phyloP scores from a whole-genome alignment of 2,888 invertebrate species.

The Protula sp. region DNA sequence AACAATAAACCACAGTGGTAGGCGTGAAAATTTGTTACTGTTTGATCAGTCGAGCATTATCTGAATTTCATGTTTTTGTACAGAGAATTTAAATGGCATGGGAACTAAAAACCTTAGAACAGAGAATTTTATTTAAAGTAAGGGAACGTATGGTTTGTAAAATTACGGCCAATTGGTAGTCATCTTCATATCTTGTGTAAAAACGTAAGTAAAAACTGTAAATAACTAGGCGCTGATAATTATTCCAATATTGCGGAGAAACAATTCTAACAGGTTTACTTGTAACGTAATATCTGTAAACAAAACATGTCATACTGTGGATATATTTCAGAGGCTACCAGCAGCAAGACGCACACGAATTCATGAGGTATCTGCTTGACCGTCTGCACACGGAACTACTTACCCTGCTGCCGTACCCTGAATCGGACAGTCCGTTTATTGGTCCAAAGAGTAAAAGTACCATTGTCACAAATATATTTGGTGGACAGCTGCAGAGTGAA shows the following conservation, averaged over 20 bases:
- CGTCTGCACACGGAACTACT: conserved; percentile 71
- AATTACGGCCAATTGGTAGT: no score
- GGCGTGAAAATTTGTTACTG: neutral
- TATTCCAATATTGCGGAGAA: no score
- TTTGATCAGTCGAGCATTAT: neutral
- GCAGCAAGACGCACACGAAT: conserved; percentile 83
- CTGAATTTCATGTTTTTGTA: no score
- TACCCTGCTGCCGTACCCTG: conserved; percentile 60
- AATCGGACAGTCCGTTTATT: conserved; percentile 41
- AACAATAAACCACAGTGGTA: conserved; percentile 5
- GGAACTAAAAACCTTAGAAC: no score
- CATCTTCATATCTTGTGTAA: no score
- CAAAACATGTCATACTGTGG: conserved; percentile 57
- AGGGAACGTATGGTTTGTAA: no score
- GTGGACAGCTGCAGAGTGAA: conserved; percentile 76
- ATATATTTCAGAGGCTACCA: conserved; percentile 66
- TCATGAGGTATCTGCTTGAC: conserved; percentile 76
- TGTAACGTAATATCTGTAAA: no score
- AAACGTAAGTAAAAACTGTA: no score
- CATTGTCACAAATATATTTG: conserved; percentile 77
- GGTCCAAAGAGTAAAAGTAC: conserved; percentile 63
- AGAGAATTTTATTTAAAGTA: no score
- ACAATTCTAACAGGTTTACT: no score
- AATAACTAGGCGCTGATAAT: no score
- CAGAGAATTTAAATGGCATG: no score